These are phyloP conservation scores for Oenanthe melanoleuca DNA, from an alignment of 2,113 vertebrate species.

Conservation along the genomic window DNA sequence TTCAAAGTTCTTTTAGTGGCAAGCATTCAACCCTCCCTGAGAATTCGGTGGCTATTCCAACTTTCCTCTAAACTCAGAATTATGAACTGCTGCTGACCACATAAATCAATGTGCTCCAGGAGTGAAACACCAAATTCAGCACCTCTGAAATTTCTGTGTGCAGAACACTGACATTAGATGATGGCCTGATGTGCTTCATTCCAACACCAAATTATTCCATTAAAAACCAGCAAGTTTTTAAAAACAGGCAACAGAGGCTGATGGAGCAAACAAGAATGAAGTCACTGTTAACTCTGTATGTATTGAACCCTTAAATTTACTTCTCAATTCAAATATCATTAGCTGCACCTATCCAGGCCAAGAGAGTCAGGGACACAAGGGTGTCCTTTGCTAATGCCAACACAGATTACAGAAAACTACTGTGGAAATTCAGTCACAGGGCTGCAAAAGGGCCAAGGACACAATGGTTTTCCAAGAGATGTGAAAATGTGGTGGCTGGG, in stretches of 20 bases:
- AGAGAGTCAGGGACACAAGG: neutral
- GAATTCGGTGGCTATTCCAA: neutral
- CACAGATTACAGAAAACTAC: conserved; percentile 12
- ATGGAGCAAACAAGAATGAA: neutral
- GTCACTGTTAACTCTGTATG: neutral
- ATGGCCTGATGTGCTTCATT: neutral
- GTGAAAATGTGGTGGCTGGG: neutral
- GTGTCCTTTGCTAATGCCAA: conserved; percentile 21
- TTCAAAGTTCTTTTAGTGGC: neutral
- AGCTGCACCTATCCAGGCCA: neutral
- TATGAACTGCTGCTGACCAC: neutral
- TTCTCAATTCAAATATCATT: conserved; percentile 31
- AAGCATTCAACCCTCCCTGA: neutral
- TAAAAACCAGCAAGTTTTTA: neutral
- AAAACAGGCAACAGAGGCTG: neutral
- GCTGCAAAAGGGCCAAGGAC: neutral
- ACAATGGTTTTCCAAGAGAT: neutral
- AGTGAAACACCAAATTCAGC: neutral
- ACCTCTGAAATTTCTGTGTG: neutral
- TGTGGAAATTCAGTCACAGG: neutral
- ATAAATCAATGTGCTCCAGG: neutral
- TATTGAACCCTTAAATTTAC: conserved; percentile 14
- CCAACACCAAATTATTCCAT: neutral
- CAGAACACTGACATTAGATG: neutral
- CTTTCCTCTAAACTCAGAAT: neutral